Conservation (phyloP, 2,888 invertebrate species). For the Cryptophagus acutangulus region DNA sequence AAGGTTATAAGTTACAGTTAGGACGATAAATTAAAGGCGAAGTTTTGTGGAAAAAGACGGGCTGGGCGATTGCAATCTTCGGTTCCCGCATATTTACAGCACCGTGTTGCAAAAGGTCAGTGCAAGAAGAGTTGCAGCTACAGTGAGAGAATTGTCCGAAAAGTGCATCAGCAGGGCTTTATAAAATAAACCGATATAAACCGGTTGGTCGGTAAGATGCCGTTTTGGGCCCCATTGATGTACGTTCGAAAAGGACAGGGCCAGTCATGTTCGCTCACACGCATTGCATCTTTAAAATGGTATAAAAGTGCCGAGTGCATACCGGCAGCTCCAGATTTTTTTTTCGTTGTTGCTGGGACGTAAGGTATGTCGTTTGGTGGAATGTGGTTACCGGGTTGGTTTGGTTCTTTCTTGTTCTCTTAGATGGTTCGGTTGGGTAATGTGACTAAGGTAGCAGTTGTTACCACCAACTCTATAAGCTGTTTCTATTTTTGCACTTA, state of each 20-base stretch:
- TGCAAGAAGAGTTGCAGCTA: too few relatives aligned
- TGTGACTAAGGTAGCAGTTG: too few relatives aligned
- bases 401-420: too few relatives aligned
- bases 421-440: too few relatives aligned
- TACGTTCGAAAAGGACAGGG: conserved; percentile 1
- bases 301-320: conserved; percentile 9
- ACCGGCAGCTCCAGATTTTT: conserved; percentile 18
- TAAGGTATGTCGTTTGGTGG: conserved; percentile 9
- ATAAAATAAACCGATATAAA: neutral
- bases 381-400: conserved; percentile 10
- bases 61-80: too few relatives aligned
- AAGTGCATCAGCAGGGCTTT: neutral
- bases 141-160: neutral
- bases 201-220: neutral
- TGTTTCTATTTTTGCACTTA: too few relatives aligned
- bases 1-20: too few relatives aligned
- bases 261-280: conserved; percentile 2
- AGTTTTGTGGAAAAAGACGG: too few relatives aligned
- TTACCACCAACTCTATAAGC: too few relatives aligned
- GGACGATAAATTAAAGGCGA: too few relatives aligned
- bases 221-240: conserved; percentile 2
- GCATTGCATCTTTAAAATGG: neutral
- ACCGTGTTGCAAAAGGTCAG: too few relatives aligned
- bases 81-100: conserved; percentile 2
- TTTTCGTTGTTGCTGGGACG: conserved; percentile 10